Evolutionary conservation across 2,888 invertebrate species (phyloP).

Genomic region (Melanostoma mellinum): DNA sequence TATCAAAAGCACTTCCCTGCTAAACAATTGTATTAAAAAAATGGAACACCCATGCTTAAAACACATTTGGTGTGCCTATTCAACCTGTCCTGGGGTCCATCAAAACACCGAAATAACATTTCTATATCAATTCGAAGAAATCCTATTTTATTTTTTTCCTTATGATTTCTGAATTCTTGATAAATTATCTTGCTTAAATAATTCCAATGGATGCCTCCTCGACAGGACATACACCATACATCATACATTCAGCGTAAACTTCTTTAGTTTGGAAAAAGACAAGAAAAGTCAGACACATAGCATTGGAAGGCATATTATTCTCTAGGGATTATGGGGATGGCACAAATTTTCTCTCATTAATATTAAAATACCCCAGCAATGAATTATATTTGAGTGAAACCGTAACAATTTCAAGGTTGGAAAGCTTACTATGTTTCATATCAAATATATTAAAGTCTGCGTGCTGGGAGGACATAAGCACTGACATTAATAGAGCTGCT

Average conservation of each 20-base stretch:
- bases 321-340: neutral
- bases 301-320: neutral
- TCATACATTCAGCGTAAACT: neutral
- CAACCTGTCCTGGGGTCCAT: neutral
- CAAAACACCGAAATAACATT: neutral
- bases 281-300: neutral
- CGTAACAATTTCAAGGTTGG: neutral
- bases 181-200: neutral
- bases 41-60: too few species aligned
- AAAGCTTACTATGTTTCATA: constrained; percentile 8
- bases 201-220: neutral
- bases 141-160: constrained; percentile 7
- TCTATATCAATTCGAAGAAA: too few species aligned
- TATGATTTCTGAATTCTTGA: constrained; percentile 15
- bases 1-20: too few species aligned
- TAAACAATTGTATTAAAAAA: too few species aligned
- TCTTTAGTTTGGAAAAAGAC: neutral
- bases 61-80: too few species aligned
- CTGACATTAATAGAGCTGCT: neutral
- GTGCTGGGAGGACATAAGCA: neutral
- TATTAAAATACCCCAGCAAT: neutral
- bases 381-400: neutral
- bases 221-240: neutral
- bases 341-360: neutral
- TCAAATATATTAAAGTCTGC: constrained; percentile 1